Evolutionary conservation across 2,888 invertebrate species (phyloP).

Genomic region (Anagyrus pseudococci): DNA sequence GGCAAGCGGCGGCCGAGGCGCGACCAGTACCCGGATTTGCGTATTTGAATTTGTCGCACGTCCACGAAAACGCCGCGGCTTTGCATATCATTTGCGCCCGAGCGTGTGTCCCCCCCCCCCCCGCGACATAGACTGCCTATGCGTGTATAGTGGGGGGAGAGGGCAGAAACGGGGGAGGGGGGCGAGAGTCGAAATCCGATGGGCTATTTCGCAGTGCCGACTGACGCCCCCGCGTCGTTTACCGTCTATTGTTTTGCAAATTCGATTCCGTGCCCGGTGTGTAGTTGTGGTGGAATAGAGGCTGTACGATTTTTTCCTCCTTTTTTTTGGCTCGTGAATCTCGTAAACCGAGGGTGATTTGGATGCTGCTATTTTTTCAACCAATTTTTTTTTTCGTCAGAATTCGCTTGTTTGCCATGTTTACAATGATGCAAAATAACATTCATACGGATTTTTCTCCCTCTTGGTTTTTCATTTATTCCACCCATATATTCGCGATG

Average conservation of each 20-base stretch:
- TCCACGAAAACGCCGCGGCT: conserved; percentile 19
- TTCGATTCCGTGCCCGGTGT: conserved; percentile 3
- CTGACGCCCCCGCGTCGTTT: conserved; percentile 21
- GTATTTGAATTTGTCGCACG: conserved; percentile 30
- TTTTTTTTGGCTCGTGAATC: not conserved
- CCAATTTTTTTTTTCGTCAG: not conserved
- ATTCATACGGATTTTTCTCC: too few species aligned
- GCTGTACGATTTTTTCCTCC: not conserved
- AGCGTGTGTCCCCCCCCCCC: too few species aligned
- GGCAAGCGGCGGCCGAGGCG: not conserved
- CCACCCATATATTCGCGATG: too few species aligned
- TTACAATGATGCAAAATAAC: too few species aligned
- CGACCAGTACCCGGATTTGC: not conserved
- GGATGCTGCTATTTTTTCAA: not conserved
- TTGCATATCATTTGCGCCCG: conserved; percentile 30
- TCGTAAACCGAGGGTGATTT: not conserved
- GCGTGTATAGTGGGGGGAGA: not conserved
- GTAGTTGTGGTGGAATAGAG: not conserved
- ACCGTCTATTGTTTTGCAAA: conserved; percentile 31
- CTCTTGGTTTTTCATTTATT: too few species aligned
- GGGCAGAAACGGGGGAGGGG: not conserved
- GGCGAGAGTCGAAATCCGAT: not conserved
- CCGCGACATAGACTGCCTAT: not conserved
- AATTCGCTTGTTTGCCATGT: too few species aligned
- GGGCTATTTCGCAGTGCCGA: conserved; percentile 6